phyloP scores from a whole-genome alignment of 2,888 invertebrate genomes.

The Metalampra italica region DNA sequence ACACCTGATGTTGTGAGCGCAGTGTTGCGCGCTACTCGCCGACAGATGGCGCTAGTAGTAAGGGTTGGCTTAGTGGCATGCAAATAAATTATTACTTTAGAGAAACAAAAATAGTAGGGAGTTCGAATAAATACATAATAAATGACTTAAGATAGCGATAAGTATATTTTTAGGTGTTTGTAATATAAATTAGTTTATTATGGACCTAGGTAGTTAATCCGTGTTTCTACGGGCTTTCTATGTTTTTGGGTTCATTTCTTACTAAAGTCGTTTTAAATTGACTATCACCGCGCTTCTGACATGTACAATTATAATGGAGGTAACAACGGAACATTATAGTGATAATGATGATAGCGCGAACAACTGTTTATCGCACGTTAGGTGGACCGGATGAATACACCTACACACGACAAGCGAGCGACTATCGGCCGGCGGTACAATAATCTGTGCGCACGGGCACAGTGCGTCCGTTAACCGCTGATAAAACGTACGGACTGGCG shows the following conservation, averaged over 20 bases:
- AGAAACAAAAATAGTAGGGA: too few species aligned
- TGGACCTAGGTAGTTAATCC: too few species aligned
- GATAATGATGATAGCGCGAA: neutral
- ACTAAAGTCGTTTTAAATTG: too few species aligned
- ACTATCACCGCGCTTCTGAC: too few species aligned
- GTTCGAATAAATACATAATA: too few species aligned
- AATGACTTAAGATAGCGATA: too few species aligned
- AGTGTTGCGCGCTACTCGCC: constrained; percentile 20
- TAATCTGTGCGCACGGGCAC: constrained; percentile 53
- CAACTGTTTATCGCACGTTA: constrained; percentile 15
- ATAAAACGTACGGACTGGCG: constrained; percentile 57
- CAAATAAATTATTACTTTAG: too few species aligned
- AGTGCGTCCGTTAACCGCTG: constrained; percentile 63
- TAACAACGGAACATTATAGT: neutral
- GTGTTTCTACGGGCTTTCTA: too few species aligned
- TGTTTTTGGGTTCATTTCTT: too few species aligned
- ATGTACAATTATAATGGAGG: neutral
- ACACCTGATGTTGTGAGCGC: too few species aligned
- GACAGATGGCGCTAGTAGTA: constrained; percentile 34
- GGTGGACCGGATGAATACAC: constrained; percentile 59
- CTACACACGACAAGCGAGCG: constrained; percentile 50
- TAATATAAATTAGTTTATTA: too few species aligned
- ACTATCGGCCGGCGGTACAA: constrained; percentile 17
- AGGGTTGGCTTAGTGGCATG: neutral
- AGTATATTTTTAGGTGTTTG: too few species aligned